Percentiles rank a stretch among this genome's conserved stretches.
phyloP scores from a whole-genome alignment of 2,888 invertebrate species.

The Chloromyia formosa region DNA sequence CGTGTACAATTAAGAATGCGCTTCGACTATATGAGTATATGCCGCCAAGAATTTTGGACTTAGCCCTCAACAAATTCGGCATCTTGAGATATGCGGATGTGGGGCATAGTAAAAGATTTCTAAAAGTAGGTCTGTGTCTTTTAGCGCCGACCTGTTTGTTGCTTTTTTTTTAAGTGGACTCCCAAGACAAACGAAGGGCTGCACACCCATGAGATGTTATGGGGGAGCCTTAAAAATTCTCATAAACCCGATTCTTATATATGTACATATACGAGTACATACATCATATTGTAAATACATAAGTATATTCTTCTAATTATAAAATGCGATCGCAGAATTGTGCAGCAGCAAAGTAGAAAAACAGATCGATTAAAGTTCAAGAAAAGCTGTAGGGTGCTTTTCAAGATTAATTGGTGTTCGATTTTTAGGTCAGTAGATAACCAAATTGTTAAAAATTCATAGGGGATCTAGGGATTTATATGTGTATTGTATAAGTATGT shows the following conservation, averaged over 20 bases:
- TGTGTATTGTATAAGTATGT: too few species aligned
- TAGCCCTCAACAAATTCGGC: constrained; percentile 25
- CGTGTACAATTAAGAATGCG: constrained; percentile 18
- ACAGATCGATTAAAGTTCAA: constrained; percentile 34
- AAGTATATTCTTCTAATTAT: constrained; percentile 25
- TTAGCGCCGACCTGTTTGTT: constrained; percentile 37
- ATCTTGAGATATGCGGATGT: constrained; percentile 9
- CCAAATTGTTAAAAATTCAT: constrained; percentile 1
- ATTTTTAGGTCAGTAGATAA: constrained; percentile 42
- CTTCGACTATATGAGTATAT: background rate
- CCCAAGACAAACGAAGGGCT: constrained; percentile 11
- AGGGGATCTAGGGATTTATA: background rate
- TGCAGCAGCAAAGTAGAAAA: background rate
- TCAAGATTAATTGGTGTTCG: constrained; percentile 30
- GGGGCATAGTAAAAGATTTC: constrained; percentile 10
- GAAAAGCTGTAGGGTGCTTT: constrained; percentile 30
- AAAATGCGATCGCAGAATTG: constrained; percentile 20
- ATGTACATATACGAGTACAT: background rate
- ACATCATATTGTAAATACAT: background rate
- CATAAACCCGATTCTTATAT: background rate
- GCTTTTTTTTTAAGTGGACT: constrained; percentile 9
- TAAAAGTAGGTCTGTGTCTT: constrained; percentile 38
- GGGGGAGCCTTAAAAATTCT: background rate
- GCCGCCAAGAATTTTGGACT: constrained; percentile 28
- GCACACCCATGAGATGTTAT: background rate